These are phyloP conservation scores for Montipora capricornis DNA, from an alignment of 64 coral and sea anemone species.

Conservation along the genomic window DNA sequence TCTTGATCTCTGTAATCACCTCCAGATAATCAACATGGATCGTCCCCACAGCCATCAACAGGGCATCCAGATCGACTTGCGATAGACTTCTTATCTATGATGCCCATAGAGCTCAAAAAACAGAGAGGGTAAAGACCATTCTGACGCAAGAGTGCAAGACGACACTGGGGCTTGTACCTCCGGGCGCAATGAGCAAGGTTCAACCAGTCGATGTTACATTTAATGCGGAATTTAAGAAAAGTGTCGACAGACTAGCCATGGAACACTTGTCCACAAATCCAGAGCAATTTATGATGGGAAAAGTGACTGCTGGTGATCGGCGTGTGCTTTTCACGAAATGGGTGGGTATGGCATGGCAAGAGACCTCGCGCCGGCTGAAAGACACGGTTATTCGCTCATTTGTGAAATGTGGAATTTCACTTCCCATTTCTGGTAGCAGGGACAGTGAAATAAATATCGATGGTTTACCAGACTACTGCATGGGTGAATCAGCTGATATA, in stretches of 20 bases:
- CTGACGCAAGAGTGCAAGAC: slow-evolving; percentile 12
- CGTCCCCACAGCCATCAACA: too few species aligned
- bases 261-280: slow-evolving; percentile 22
- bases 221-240: slow-evolving; percentile 23
- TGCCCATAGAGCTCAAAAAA: slow-evolving; percentile 23
- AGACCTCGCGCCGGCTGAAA: too few species aligned
- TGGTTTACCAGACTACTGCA: too few species aligned
- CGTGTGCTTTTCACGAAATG: slow-evolving; percentile 40
- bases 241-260: slow-evolving; percentile 15
- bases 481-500: slow-evolving; percentile 37
- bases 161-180: slow-evolving; percentile 22
- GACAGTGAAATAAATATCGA: too few species aligned
- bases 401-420: too few species aligned
- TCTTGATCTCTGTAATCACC: too few species aligned
- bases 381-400: too few species aligned
- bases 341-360: not conserved
- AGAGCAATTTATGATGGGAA: slow-evolving; percentile 17
- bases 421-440: too few species aligned
- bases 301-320: slow-evolving; percentile 21
- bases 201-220: slow-evolving; percentile 27
- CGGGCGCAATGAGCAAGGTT: slow-evolving; percentile 6
- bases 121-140: slow-evolving; percentile 24
- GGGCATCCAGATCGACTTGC: not conserved
- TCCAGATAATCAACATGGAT: too few species aligned
- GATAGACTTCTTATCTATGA: slow-evolving; percentile 44